phyloP scores from a whole-genome alignment of 2,797 vertebrate genomes.

The Cottoperca gobio region DNA sequence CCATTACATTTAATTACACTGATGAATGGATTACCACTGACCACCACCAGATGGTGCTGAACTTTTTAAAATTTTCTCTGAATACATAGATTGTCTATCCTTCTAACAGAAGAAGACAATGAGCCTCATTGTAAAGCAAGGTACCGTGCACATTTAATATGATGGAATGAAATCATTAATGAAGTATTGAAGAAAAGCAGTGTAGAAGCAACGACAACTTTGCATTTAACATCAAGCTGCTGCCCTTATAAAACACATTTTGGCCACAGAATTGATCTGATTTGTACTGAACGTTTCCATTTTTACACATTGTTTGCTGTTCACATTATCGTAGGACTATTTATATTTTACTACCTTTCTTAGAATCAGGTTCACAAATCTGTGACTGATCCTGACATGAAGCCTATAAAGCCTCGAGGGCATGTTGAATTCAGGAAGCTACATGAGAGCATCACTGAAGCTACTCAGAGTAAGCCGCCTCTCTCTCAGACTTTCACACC shows the following conservation, averaged over 20 bases:
- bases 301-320: slow-evolving; percentile 2
- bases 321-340: not conserved
- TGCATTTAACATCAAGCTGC: not conserved
- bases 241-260: not conserved
- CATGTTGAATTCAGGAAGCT: slow-evolving; percentile 65
- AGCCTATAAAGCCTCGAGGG: slow-evolving; percentile 56
- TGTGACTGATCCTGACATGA: slow-evolving; percentile 56
- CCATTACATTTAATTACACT: slow-evolving; percentile 62
- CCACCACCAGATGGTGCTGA: slow-evolving; percentile 71
- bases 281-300: not conserved
- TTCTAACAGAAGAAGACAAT: slow-evolving; percentile 47
- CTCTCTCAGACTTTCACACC: slow-evolving; percentile 71
- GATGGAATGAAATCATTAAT: not conserved
- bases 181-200: not conserved
- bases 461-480: slow-evolving; percentile 52
- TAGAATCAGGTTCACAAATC: slow-evolving; percentile 51
- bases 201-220: not conserved
- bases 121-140: slow-evolving; percentile 23
- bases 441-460: slow-evolving; percentile 55
- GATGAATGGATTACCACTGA: slow-evolving; percentile 46
- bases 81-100: slow-evolving; percentile 11
- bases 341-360: slow-evolving; percentile 33
- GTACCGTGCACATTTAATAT: not conserved
- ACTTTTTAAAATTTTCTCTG: slow-evolving; percentile 40
- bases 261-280: not conserved